Base-by-base conservation (phyloP, 1,140 invertebrate genomes). In the Pseudomyrmex concolor region DNA sequence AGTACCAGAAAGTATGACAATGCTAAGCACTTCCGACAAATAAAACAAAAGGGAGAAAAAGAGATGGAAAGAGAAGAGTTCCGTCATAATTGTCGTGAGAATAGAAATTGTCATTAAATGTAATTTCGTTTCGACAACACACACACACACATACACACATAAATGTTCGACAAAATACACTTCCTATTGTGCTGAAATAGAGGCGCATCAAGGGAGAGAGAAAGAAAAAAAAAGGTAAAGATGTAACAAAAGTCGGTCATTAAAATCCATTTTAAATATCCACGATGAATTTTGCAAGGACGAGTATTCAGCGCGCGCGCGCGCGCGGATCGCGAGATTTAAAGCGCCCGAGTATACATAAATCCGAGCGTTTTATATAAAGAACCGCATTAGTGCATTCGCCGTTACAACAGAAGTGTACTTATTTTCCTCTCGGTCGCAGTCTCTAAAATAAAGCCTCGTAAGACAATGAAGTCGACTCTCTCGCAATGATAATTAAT, bases 391-490 rank as follows among this genome's bases (percentile, higher is more conserved):
- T 73, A 86, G 48, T 63, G 74, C 50, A 64, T 57, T 64, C 55
- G 48, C 62, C 48, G 50, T 71, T 84, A 71, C 45, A 55, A 73
- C 45, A 57, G 51, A 63, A 83, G 50, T 71, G 62, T 51, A 86
- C 77, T 72, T 86, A 83, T 55, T 77, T 77, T 34, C 34, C 57
- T 50, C 57, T 22, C 22, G 45, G 48, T n/a, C 12, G 19, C 57
- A 48, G 43, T 22, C 50, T n/a, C 57, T 60, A 54, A 83, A 83
- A 85, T 84, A 86, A 86, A 85, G 85, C 64, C 51, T 70, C 17
- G 59, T 54, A 50, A 77, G 80, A 87, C 78, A 86, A 86, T 87
- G 83, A 86, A 63, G 78, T 43, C 60, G 63, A 77, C 84, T 86
- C 34, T 34, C 4, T 55, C 34, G 25, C 71, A 66, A 86, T 86